Evolutionary conservation across 2,113 vertebrate species (phyloP).

Genomic region (Hassar affinis): DNA sequence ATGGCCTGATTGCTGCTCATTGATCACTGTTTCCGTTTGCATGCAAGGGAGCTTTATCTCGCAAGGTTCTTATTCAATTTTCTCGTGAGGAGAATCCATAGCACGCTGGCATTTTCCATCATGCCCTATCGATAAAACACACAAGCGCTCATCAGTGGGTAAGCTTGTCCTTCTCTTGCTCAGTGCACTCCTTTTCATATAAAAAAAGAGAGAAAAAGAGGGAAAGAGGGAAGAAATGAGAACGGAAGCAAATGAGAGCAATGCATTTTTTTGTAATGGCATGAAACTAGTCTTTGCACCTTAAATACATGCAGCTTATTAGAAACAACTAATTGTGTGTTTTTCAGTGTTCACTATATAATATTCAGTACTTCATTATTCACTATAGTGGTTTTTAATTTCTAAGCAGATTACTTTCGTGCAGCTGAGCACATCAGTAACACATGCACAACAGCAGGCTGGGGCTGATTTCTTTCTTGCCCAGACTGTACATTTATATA

Average conservation of each 20-base stretch:
- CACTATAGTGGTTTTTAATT: too few relatives aligned
- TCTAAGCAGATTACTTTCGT: too few relatives aligned
- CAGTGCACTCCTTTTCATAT: not conserved
- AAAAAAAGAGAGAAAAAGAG: too few relatives aligned
- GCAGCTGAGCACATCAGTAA: too few relatives aligned
- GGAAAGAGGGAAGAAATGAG: not conserved
- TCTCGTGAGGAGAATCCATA: slow-evolving; percentile 50
- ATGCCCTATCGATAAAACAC: slow-evolving; percentile 54
- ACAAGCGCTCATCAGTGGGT: slow-evolving; percentile 12
- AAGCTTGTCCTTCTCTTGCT: not conserved
- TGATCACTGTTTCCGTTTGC: slow-evolving; percentile 60
- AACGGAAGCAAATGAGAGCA: too few relatives aligned
- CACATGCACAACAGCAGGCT: too few relatives aligned
- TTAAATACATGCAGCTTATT: too few relatives aligned
- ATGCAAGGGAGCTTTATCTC: slow-evolving; percentile 52
- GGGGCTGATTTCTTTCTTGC: not conserved
- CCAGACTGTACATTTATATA: not conserved
- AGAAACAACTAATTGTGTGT: too few relatives aligned
- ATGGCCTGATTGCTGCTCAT: slow-evolving; percentile 61
- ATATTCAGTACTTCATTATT: too few relatives aligned
- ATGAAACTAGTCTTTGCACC: too few relatives aligned
- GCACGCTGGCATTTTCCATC: slow-evolving; percentile 56
- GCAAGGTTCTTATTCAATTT: slow-evolving; percentile 54
- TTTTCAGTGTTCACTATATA: too few relatives aligned
- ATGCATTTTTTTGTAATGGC: too few relatives aligned